These are phyloP conservation scores for Dipodomys merriami DNA, from an alignment of 2,113 vertebrate species.

Conservation along the genomic window DNA sequence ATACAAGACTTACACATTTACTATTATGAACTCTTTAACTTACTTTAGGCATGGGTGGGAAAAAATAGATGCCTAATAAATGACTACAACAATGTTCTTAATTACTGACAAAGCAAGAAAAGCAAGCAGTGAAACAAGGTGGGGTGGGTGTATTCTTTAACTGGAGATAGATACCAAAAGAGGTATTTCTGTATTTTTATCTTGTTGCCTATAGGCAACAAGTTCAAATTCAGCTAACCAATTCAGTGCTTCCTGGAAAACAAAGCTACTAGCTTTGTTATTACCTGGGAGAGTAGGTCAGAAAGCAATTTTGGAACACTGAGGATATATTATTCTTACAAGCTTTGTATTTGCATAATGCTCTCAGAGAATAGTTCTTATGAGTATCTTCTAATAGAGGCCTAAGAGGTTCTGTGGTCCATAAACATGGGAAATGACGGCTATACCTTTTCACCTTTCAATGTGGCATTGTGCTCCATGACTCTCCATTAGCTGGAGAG, in stretches of 20 bases:
- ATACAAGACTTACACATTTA: background rate
- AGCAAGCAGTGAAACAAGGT: background rate
- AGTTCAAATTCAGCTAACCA: slow-evolving; percentile 8
- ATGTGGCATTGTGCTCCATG: no score
- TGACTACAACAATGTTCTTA: background rate
- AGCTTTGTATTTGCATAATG: background rate
- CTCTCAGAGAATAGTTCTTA: background rate
- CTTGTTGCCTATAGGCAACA: background rate
- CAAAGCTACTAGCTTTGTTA: background rate
- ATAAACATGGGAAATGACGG: background rate
- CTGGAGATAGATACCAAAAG: background rate
- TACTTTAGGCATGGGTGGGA: background rate
- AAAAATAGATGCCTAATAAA: background rate
- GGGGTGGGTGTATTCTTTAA: background rate
- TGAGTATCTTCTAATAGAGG: background rate
- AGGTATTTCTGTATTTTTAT: background rate
- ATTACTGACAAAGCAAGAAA: background rate
- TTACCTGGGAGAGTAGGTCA: background rate
- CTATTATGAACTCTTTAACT: background rate
- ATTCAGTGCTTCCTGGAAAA: background rate
- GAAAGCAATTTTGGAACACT: background rate
- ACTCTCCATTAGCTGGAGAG: background rate
- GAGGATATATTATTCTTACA: background rate
- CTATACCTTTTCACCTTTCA: background rate
- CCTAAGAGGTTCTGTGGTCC: background rate